Percentiles rank a stretch among this genome's conserved stretches.
Evolutionary conservation across 1,140 invertebrate species (phyloP).

Genomic region (Hormaphis cornu): DNA sequence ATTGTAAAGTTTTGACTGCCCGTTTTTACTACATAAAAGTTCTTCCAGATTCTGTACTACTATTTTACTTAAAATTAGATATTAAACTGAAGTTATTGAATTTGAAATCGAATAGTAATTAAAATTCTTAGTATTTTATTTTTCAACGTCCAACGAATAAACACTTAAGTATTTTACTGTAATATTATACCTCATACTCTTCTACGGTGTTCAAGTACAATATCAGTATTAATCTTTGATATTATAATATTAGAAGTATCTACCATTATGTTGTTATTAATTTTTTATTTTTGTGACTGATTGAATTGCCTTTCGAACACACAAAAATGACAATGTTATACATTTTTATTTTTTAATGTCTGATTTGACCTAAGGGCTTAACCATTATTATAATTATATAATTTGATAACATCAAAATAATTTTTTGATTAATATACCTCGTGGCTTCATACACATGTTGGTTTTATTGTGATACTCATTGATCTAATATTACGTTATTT

Average conservation of each 20-base stretch:
- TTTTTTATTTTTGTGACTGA: neutral
- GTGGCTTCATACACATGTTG: neutral
- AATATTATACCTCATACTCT: constrained; percentile 1
- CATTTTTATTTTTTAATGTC: neutral
- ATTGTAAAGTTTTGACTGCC: neutral
- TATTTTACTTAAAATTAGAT: neutral
- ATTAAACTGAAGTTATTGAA: neutral
- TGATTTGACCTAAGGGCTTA: neutral
- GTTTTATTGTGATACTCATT: constrained; percentile 10
- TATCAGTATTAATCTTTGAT: constrained; percentile 16
- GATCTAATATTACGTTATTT: neutral
- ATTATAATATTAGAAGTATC: constrained; percentile 3
- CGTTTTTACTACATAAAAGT: no score
- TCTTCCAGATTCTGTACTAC: neutral
- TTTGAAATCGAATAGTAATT: neutral
- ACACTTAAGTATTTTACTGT: neutral
- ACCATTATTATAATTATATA: neutral
- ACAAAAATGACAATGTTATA: neutral
- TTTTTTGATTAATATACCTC: neutral
- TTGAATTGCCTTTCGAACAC: neutral
- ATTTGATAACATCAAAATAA: neutral
- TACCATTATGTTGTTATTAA: neutral
- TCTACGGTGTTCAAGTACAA: constrained; percentile 12
- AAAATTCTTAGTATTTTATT: neutral
- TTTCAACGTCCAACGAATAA: neutral